A percentile compares a stretch with the other conserved stretches of the same genome.
Evolutionary conservation across 1,140 invertebrate genomes (phyloP).

Genomic region (Drosophila sproati): DNA sequence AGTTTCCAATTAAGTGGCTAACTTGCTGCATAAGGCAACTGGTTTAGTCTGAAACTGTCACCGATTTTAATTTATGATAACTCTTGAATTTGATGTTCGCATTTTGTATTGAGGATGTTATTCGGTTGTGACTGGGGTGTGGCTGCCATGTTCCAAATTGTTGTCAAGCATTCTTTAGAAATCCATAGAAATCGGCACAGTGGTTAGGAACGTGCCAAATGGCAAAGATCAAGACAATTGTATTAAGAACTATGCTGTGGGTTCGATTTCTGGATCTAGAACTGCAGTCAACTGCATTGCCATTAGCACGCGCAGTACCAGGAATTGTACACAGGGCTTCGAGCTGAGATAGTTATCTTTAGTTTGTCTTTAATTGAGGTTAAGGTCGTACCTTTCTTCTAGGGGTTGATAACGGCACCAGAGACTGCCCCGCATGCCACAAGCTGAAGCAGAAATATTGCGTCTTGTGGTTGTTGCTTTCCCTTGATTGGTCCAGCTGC

Average conservation of each 20-base stretch:
- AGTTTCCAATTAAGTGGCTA: conserved; percentile 56
- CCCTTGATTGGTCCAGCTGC: conserved; percentile 48
- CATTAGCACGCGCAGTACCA: conserved; percentile 52
- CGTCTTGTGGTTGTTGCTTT: background rate
- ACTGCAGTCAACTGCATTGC: conserved; percentile 18
- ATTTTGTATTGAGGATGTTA: conserved; percentile 37
- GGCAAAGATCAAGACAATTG: conserved; percentile 24
- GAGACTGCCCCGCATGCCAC: conserved; percentile 50
- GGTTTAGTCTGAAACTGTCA: conserved; percentile 56
- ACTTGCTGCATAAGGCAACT: conserved; percentile 42
- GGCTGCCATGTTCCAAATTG: conserved; percentile 39
- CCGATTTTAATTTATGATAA: conserved; percentile 65
- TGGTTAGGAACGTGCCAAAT: conserved; percentile 50
- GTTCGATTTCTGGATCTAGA: conserved; percentile 25
- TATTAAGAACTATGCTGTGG: conserved; percentile 10
- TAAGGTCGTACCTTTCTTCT: conserved; percentile 8
- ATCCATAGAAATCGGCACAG: conserved; percentile 17
- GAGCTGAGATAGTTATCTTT: conserved; percentile 4
- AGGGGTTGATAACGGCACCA: conserved; percentile 26
- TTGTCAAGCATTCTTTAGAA: conserved; percentile 6
- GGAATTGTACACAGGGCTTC: conserved; percentile 13
- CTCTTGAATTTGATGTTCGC: conserved; percentile 44
- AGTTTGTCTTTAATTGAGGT: conserved; percentile 38
- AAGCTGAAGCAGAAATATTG: background rate
- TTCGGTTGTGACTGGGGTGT: conserved; percentile 56